These are phyloP conservation scores for Aurelia aurita complex sp. Pacific DNA, from an alignment of 30 jellyfish, hydroid and myxozoan species.

Conservation along the genomic window DNA sequence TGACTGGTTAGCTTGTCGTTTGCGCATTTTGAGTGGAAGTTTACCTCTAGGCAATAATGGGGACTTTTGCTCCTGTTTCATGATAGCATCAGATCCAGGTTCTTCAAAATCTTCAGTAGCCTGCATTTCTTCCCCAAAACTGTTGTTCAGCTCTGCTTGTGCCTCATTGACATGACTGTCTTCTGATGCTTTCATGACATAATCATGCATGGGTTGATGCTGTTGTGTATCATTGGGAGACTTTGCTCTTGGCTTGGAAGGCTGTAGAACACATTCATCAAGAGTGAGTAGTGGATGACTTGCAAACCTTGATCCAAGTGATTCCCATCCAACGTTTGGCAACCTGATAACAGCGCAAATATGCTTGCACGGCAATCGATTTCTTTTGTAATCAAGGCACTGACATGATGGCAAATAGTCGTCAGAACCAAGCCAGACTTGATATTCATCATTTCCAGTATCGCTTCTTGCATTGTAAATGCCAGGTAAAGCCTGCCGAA, in stretches of 20 bases:
- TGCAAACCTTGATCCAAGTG: conserved; percentile 10
- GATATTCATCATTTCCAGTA: neutral
- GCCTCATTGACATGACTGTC: no score
- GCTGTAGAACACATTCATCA: neutral
- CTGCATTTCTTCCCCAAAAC: no score
- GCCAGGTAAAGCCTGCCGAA: neutral
- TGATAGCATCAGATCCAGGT: no score
- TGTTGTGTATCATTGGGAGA: no score
- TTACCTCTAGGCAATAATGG: no score
- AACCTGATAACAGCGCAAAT: conserved; percentile 20
- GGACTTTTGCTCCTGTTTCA: no score
- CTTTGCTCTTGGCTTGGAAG: no score
- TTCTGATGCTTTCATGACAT: no score
- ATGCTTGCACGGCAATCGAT: conserved; percentile 41
- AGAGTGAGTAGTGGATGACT: conserved; percentile 28
- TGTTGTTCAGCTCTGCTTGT: no score
- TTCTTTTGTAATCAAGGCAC: conserved; percentile 20
- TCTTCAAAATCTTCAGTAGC: no score
- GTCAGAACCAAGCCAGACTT: conserved; percentile 41
- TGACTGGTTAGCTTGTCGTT: neutral
- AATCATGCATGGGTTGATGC: no score
- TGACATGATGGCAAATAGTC: conserved; percentile 34
- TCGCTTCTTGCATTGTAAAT: conserved; percentile 20
- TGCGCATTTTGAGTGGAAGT: no score
- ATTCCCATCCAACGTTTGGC: conserved; percentile 43